phyloP scores from a whole-genome alignment of 2,888 invertebrate species.

The Patella ulyssiponensis region DNA sequence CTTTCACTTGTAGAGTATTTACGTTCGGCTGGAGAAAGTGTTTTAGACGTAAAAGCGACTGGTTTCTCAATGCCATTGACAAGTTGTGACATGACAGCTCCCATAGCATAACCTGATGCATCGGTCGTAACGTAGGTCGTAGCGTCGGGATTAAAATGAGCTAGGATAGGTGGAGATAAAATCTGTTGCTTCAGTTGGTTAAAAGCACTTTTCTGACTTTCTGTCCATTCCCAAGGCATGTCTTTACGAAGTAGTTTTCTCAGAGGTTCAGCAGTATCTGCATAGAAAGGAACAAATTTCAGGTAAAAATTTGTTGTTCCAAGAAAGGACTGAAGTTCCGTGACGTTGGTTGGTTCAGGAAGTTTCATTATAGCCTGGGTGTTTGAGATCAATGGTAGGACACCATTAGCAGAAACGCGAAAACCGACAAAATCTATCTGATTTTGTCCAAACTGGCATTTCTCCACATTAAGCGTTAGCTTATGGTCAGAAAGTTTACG shows the following conservation, averaged over 20 bases:
- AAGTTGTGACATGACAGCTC: conserved; percentile 4
- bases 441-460: background rate
- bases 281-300: too few species aligned
- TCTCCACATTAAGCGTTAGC: background rate
- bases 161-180: background rate
- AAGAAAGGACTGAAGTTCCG: too few species aligned
- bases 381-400: background rate
- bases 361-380: background rate
- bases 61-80: conserved; percentile 9
- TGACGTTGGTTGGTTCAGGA: background rate
- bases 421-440: background rate
- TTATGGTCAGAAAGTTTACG: background rate
- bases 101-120: conserved; percentile 4
- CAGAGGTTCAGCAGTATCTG: too few species aligned
- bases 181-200: background rate
- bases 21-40: too few species aligned
- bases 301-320: too few species aligned
- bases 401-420: background rate
- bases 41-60: too few species aligned
- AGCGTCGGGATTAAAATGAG: conserved; percentile 10
- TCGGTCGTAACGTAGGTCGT: background rate
- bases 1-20: too few species aligned
- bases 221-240: background rate
- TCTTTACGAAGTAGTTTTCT: too few species aligned
- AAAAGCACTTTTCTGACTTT: background rate